These are phyloP conservation scores for Luidia sarsii DNA, from an alignment of 53 echinoderm and acorn worm species.

Conservation along the genomic window DNA sequence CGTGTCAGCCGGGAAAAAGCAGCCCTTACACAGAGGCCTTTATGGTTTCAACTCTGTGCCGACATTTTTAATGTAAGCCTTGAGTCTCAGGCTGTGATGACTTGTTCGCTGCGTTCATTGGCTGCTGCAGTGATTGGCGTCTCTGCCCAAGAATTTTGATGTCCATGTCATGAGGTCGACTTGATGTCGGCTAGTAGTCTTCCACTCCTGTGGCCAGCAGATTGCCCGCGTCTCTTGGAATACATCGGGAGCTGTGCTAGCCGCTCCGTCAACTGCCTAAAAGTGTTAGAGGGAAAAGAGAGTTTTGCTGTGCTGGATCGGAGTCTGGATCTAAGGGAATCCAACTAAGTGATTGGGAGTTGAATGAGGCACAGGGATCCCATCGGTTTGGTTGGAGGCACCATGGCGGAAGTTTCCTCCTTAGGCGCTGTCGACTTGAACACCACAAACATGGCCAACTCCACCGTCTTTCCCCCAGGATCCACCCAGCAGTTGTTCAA, in stretches of 20 bases:
- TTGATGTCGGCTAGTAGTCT: conserved; percentile 40
- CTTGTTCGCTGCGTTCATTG: conserved; percentile 3
- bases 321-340: not conserved
- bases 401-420: conserved; percentile 62
- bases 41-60: not conserved
- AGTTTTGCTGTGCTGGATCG: not conserved
- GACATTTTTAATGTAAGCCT: not conserved
- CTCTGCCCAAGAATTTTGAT: conserved; percentile 29
- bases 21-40: conserved; percentile 8
- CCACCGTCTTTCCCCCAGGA: conserved; percentile 51
- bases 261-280: not conserved
- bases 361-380: conserved; percentile 46
- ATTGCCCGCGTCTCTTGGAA: conserved; percentile 1
- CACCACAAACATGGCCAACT: conserved; percentile 52
- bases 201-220: not conserved
- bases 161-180: conserved; percentile 47
- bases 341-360: not conserved
- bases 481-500: conserved; percentile 59
- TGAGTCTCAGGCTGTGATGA: not conserved
- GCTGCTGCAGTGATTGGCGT: conserved; percentile 47
- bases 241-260: conserved; percentile 7
- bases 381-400: conserved; percentile 30
- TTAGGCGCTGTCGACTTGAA: conserved; percentile 60
- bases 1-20: not conserved
- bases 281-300: not conserved